These are phyloP conservation scores for Zoanthus gigantus DNA, from an alignment of 92 coral and sea anemone species.

Conservation along the genomic window DNA sequence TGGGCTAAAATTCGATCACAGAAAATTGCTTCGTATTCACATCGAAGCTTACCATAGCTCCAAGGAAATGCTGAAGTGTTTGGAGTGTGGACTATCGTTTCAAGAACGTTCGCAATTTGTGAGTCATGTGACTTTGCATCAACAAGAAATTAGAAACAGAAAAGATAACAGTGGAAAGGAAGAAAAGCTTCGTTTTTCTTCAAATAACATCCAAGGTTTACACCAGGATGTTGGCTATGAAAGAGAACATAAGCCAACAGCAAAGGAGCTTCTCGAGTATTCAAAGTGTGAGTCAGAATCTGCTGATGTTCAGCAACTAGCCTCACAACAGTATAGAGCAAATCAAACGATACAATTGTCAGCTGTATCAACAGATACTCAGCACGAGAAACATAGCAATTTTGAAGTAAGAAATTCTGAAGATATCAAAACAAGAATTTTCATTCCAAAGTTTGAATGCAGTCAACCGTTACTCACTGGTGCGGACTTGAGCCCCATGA, in stretches of 20 bases:
- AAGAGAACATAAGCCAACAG: slow-evolving; percentile 43
- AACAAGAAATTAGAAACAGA: slow-evolving; percentile 50
- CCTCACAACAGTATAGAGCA: background rate
- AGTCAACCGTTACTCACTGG: slow-evolving; percentile 22
- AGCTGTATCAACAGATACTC: background rate
- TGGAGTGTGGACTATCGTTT: slow-evolving; percentile 85
- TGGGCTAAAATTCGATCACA: slow-evolving; percentile 86
- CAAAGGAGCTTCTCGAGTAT: slow-evolving; percentile 25
- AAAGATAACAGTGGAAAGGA: slow-evolving; percentile 40
- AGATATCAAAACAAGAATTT: slow-evolving; percentile 69
- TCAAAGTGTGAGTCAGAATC: background rate
- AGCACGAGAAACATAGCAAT: background rate
- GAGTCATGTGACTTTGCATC: slow-evolving; percentile 87
- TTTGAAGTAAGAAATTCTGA: slow-evolving; percentile 21
- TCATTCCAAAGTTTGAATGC: slow-evolving; percentile 68
- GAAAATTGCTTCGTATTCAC: slow-evolving; percentile 84
- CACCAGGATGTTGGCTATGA: slow-evolving; percentile 4
- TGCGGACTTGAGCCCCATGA: background rate
- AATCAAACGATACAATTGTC: background rate
- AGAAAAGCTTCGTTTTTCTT: slow-evolving; percentile 25
- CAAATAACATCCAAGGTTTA: slow-evolving; percentile 35
- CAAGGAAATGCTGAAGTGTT: slow-evolving; percentile 77
- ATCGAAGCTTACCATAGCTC: slow-evolving; percentile 89
- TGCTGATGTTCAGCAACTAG: background rate
- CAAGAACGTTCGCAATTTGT: slow-evolving; percentile 81